phyloP scores from a whole-genome alignment of 2,888 invertebrate genomes.

The Agrotis exclamationis region DNA sequence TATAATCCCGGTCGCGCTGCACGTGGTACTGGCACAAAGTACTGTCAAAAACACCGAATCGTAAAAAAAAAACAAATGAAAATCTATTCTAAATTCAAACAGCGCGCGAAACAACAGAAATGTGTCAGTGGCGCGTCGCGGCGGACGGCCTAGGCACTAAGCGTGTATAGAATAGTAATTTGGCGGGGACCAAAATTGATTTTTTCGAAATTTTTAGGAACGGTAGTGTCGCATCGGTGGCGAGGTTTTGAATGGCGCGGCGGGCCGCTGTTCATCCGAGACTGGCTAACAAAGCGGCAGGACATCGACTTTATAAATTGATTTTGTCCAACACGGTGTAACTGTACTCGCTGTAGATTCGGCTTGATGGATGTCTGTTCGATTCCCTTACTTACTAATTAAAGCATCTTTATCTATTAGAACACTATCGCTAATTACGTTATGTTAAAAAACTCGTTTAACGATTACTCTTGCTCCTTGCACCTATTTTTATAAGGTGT shows the following conservation, averaged over 20 bases:
- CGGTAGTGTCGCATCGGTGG: slow-evolving; percentile 83
- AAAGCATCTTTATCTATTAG: slow-evolving; percentile 23
- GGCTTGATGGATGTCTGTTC: slow-evolving; percentile 64
- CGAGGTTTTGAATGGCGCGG: slow-evolving; percentile 85
- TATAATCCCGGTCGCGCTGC: slow-evolving; percentile 71
- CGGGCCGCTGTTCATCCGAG: slow-evolving; percentile 81
- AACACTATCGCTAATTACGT: slow-evolving; percentile 31
- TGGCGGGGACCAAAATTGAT: slow-evolving; percentile 76
- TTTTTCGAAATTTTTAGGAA: slow-evolving; percentile 85
- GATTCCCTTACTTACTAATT: slow-evolving; percentile 62
- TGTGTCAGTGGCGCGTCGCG: slow-evolving; percentile 90
- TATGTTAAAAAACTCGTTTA: not conserved
- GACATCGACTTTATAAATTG: slow-evolving; percentile 90
- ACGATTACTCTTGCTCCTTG: slow-evolving; percentile 7
- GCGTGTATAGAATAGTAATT: slow-evolving; percentile 84
- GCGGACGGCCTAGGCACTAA: slow-evolving; percentile 86
- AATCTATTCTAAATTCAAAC: slow-evolving; percentile 88
- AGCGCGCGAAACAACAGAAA: slow-evolving; percentile 87
- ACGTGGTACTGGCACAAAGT: slow-evolving; percentile 79
- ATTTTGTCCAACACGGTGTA: slow-evolving; percentile 85
- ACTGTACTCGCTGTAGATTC: slow-evolving; percentile 79
- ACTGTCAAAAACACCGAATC: slow-evolving; percentile 79
- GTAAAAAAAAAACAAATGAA: slow-evolving; percentile 77
- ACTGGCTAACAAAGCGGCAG: slow-evolving; percentile 85
- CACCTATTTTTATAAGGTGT: slow-evolving; percentile 11